A percentile compares a stretch with the other conserved stretches of the same genome.
Evolutionary conservation across 2,797 vertebrate genomes (phyloP).

Genomic region (Anabacerthia variegaticeps): DNA sequence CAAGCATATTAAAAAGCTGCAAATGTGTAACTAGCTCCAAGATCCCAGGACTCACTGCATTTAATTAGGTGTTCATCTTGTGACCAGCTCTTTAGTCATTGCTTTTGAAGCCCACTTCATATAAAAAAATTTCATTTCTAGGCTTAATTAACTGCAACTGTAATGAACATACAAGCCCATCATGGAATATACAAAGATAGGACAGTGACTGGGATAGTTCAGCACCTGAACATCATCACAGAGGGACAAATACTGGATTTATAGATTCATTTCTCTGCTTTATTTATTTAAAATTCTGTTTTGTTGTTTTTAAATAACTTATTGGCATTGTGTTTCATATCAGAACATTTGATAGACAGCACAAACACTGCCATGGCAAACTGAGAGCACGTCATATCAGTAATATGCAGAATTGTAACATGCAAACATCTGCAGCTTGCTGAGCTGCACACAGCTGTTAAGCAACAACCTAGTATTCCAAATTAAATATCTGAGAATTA

Average conservation of each 20-base stretch:
- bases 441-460: not conserved
- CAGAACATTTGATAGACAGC: not conserved
- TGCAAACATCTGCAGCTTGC: not conserved
- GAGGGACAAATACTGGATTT: not conserved
- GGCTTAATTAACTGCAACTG: constrained; percentile 22
- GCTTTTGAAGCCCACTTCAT: constrained; percentile 15
- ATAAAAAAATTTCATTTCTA: not conserved
- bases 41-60: constrained; percentile 22
- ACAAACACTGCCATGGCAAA: not conserved
- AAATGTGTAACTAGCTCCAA: constrained; percentile 9
- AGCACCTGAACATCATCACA: not conserved
- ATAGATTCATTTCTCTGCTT: not conserved
- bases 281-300: not conserved
- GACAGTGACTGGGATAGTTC: not conserved
- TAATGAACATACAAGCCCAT: not conserved
- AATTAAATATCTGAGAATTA: not conserved
- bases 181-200: not conserved
- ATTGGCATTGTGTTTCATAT: not conserved
- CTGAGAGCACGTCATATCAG: not conserved
- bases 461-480: not conserved
- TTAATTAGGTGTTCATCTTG: constrained; percentile 37
- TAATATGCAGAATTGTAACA: not conserved
- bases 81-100: constrained; percentile 26
- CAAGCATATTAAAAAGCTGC: constrained; percentile 52
- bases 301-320: not conserved